Evolutionary conservation across 2,888 invertebrate genomes (phyloP).

Genomic region (Chymomyza amoena): DNA sequence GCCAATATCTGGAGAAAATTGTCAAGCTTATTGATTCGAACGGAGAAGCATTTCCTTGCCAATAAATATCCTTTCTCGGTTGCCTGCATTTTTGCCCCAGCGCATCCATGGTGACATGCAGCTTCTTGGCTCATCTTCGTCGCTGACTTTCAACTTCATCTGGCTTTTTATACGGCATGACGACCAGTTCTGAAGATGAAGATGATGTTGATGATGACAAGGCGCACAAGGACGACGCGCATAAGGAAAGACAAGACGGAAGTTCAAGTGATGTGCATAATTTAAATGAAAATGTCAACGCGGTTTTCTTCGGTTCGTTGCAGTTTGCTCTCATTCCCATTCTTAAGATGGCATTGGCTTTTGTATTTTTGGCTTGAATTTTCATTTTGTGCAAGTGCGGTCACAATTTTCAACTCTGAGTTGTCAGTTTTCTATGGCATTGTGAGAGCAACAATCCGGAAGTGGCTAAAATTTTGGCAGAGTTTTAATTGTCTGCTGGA

Average conservation of each 20-base stretch:
- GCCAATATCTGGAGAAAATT: background rate
- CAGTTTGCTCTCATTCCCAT: constrained; percentile 34
- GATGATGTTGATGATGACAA: background rate
- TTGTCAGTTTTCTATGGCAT: background rate
- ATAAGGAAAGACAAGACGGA: constrained; percentile 14
- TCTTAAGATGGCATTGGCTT: constrained; percentile 25
- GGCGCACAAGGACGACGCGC: background rate
- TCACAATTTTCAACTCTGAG: background rate
- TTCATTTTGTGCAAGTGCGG: constrained; percentile 37
- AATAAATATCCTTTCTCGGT: background rate
- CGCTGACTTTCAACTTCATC: constrained; percentile 40
- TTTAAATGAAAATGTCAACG: constrained; percentile 74
- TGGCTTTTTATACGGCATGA: background rate
- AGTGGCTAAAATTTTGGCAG: background rate
- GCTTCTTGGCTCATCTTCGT: constrained; percentile 38
- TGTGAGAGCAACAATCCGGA: constrained; percentile 2
- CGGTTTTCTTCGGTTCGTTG: constrained; percentile 70
- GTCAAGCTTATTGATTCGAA: background rate
- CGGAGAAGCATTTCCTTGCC: background rate
- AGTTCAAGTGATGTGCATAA: constrained; percentile 74
- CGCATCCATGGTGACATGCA: constrained; percentile 1
- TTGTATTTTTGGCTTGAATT: constrained; percentile 31
- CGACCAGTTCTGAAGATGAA: background rate
- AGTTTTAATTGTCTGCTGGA: background rate
- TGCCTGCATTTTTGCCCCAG: background rate